These are phyloP conservation scores for Drosophila pullipes DNA, from an alignment of 2,888 invertebrate species.

Conservation along the genomic window DNA sequence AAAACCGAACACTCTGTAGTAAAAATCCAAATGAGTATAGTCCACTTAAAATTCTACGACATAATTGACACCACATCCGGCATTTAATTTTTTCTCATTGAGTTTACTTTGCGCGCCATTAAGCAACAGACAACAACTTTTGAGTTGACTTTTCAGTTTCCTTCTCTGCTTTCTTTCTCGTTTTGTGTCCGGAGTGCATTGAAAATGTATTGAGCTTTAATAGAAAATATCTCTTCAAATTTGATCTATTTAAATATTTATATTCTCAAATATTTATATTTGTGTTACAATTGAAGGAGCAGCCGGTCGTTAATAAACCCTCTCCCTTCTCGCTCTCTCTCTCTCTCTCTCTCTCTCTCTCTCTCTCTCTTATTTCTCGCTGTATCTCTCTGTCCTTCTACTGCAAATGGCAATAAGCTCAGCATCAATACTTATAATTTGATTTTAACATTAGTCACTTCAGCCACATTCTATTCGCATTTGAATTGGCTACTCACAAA, in stretches of 20 bases:
- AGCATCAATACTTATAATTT: not conserved
- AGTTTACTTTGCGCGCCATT: not conserved
- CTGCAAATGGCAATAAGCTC: not conserved
- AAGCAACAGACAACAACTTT: not conserved
- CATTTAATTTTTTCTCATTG: too few species aligned
- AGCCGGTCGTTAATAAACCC: not conserved
- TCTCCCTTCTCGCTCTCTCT: not conserved
- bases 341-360: not conserved
- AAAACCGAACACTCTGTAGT: not conserved
- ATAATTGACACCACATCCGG: conserved; percentile 1
- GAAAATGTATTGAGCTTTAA: not conserved
- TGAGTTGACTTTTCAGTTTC: not conserved
- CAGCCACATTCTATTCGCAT: not conserved
- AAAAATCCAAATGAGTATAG: not conserved
- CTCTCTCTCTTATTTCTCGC: not conserved
- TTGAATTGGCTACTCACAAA: not conserved
- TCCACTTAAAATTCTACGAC: not conserved
- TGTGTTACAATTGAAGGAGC: not conserved
- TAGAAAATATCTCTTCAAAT: not conserved
- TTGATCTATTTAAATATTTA: not conserved
- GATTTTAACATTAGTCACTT: not conserved
- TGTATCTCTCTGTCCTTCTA: not conserved
- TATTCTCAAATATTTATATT: not conserved
- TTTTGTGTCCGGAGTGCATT: not conserved
- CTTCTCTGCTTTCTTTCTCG: not conserved